Base-by-base conservation (phyloP, 2,797 vertebrate species). In the Cichlasoma orientale region DNA sequence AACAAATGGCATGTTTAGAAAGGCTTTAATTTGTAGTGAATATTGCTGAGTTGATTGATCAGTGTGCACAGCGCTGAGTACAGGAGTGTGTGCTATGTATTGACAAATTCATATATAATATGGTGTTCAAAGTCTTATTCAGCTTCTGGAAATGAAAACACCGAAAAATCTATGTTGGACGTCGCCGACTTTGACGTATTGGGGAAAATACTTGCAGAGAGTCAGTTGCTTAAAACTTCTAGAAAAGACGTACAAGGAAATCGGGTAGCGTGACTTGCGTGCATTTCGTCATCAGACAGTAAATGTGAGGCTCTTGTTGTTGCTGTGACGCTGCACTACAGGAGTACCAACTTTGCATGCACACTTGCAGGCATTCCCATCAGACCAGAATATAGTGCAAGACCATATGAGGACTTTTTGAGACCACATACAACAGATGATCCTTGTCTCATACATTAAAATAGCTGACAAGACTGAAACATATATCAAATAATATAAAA, bases 1-100 rank as follows among this genome's bases (percentile, higher is more conserved):
- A 75, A 80, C 27, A 77, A 74, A 86, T 63, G 55, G 73, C 23
- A 72, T 66, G 57, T 75, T 82, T 78, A 80, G 33, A 80, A 75
- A 59, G 56, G 27, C 61, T 52, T 79, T 57, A 18, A 56, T 82
- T 70, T 83, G 58, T 16, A 44, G 19, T 14, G 31, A 73, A 31
- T 23, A 14, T 69, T 25, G 72, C n/a, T 77, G 41, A 18, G 38
- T 78, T 85, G 47, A 76, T 56, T 23, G 54, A 59, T 80, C 53
- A n/a, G 19, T 41, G 29, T 57, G 4, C 13, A 38, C 19, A 59
- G 47, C 50, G 18, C 33, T 69, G 36, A 78, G 54, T 29, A 47
- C 44, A 75, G 59, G 11, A n/a, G 6, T 52, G 53, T n/a, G 54
- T 57, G 63, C 44, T 61, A 41, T 59, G 70, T 56, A 23, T 58